phyloP scores from a whole-genome alignment of 2,113 vertebrate species.

The Prinia subflava region DNA sequence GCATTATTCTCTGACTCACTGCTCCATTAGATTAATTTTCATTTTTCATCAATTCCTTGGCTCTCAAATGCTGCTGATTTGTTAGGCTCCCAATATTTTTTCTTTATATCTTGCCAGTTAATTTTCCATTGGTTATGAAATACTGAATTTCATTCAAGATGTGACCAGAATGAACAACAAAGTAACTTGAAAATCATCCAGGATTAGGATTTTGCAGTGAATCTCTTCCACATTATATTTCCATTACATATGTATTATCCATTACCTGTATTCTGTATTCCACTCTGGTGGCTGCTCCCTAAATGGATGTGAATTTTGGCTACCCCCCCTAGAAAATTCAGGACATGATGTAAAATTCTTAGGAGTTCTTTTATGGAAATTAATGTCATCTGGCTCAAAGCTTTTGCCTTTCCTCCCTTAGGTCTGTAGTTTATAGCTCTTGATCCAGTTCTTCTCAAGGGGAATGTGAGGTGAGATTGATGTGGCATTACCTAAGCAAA shows the following conservation, averaged over 20 bases:
- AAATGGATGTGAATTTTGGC: background rate
- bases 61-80: background rate
- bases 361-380: background rate
- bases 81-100: background rate
- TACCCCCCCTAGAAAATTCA: background rate
- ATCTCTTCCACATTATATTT: background rate
- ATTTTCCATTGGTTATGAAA: background rate
- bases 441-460: background rate
- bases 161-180: background rate
- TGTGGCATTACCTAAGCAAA: background rate
- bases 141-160: background rate
- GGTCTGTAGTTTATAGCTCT: background rate
- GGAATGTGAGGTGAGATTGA: background rate
- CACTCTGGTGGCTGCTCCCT: background rate
- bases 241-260: background rate
- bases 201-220: background rate
- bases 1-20: background rate
- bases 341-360: background rate
- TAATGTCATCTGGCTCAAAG: background rate
- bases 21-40: background rate
- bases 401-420: background rate
- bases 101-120: background rate
- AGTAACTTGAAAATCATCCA: background rate
- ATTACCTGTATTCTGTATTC: background rate
- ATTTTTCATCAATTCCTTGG: slow-evolving; percentile 7